These are phyloP conservation scores for Saturnia japonica DNA, from an alignment of 2,888 invertebrate genomes.

Conservation along the genomic window DNA sequence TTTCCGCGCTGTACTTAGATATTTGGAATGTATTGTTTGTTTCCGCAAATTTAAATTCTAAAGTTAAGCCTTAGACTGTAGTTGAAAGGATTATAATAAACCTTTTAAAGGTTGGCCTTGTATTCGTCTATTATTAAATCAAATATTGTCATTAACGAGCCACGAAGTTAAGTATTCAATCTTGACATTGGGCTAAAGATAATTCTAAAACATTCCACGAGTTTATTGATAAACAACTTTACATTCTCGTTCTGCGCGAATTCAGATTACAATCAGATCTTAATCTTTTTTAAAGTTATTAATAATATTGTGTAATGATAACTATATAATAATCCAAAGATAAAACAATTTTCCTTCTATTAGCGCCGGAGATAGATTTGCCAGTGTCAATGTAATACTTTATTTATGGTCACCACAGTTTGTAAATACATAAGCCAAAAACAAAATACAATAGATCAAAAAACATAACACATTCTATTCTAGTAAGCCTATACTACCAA, in stretches of 20 bases:
- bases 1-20: too few species aligned
- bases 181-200: slow-evolving; percentile 6
- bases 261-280: neutral
- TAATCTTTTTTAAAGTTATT: neutral
- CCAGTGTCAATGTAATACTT: too few species aligned
- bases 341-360: too few species aligned
- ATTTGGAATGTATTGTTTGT: too few species aligned
- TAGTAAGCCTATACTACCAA: too few species aligned
- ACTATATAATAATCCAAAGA: too few species aligned
- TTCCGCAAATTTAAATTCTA: neutral
- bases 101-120: slow-evolving; percentile 1
- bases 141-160: slow-evolving; percentile 6
- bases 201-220: neutral
- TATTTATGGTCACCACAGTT: too few species aligned
- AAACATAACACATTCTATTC: too few species aligned
- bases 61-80: neutral
- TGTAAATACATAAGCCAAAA: too few species aligned
- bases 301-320: neutral
- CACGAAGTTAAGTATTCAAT: neutral
- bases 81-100: neutral
- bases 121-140: neutral
- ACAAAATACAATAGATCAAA: too few species aligned
- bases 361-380: too few species aligned
- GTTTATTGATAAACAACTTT: neutral
- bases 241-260: neutral